phyloP scores from a whole-genome alignment of 2,797 vertebrate species.

The Pangasius macronema region DNA sequence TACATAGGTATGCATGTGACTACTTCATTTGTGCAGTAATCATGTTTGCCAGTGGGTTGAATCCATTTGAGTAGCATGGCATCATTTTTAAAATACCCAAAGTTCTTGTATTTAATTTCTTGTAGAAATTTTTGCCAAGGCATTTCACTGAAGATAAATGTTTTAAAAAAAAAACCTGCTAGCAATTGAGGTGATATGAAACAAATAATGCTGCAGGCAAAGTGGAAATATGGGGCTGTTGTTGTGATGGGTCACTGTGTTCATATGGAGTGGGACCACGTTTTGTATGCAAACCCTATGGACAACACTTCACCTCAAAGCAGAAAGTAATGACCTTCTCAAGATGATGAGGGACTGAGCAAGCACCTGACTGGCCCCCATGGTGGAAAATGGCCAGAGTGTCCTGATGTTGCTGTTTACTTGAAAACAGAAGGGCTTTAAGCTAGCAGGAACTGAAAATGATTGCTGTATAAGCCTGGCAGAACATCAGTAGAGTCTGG shows the following conservation, averaged over 20 bases:
- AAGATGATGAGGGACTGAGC: conserved; percentile 18
- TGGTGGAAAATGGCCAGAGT: not conserved
- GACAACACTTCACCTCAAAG: not conserved
- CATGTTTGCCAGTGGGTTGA: not conserved
- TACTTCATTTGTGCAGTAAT: not conserved
- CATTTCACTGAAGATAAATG: not conserved
- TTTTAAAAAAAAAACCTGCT: not conserved
- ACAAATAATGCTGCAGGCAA: not conserved
- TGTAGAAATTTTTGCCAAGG: not conserved
- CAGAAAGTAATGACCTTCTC: conserved; percentile 21
- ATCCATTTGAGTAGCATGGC: not conserved
- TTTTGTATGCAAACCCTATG: conserved; percentile 3
- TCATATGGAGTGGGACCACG: not conserved
- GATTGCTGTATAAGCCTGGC: not conserved
- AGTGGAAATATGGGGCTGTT: not conserved
- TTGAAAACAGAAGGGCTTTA: conserved; percentile 14
- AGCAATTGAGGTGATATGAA: not conserved
- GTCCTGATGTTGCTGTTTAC: conserved; percentile 9
- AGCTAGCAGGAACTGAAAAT: not conserved
- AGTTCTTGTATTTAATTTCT: not conserved
- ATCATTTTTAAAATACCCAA: not conserved
- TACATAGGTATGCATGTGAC: not conserved
- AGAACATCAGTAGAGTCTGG: not conserved
- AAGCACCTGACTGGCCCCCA: not conserved
- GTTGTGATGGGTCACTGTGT: not conserved